Conservation (phyloP, 2,888 invertebrate species). For the Heliconius charithonia region DNA sequence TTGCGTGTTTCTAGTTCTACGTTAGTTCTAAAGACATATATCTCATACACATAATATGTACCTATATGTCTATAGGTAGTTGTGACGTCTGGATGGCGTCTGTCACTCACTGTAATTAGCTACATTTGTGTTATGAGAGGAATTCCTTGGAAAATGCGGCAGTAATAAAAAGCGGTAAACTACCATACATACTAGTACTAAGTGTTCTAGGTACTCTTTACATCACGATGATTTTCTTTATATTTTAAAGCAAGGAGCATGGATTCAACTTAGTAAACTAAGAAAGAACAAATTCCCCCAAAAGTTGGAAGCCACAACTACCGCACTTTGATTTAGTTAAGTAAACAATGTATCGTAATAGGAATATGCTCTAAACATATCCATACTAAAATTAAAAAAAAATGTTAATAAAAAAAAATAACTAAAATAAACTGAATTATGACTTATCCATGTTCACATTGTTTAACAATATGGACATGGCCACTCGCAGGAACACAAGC, state of each 20-base stretch:
- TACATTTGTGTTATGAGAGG: slow-evolving; percentile 16
- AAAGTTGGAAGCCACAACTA: background rate
- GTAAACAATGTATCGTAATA: too few species aligned
- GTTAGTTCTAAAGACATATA: too few species aligned
- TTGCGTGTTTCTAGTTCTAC: too few species aligned
- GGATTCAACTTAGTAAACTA: background rate
- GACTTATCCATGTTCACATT: too few species aligned
- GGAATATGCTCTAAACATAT: too few species aligned
- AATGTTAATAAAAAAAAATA: too few species aligned
- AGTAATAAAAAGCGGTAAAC: slow-evolving; percentile 14
- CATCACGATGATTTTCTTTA: background rate
- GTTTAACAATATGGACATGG: too few species aligned
- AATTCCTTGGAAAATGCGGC: slow-evolving; percentile 21
- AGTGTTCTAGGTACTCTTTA: background rate
- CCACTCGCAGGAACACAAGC: too few species aligned
- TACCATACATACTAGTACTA: background rate
- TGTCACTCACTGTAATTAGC: slow-evolving; percentile 23
- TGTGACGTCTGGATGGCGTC: background rate
- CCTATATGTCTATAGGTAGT: background rate
- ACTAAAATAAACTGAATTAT: too few species aligned
- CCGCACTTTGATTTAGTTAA: too few species aligned
- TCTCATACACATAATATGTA: too few species aligned
- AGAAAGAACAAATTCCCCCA: background rate
- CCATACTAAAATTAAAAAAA: too few species aligned
- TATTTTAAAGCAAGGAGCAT: background rate